These are phyloP conservation scores for Lepidochrysops patricia DNA, from an alignment of 2,888 invertebrate genomes.

Conservation along the genomic window DNA sequence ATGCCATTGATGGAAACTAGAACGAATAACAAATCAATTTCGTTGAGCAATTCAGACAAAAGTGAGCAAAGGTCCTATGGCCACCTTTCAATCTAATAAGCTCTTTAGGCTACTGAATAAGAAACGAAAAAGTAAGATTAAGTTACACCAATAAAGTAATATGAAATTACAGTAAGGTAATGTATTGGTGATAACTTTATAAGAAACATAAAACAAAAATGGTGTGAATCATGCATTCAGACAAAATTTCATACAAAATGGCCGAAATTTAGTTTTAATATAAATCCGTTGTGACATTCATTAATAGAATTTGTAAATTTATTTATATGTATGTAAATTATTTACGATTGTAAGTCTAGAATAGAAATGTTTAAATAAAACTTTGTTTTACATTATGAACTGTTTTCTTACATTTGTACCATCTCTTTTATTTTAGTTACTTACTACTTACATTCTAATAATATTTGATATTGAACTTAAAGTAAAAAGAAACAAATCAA, in stretches of 20 bases:
- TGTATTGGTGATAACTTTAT: background rate
- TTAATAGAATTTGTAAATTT: background rate
- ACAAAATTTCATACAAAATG: background rate
- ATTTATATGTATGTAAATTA: constrained; percentile 7
- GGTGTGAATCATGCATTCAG: background rate
- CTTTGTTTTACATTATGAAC: background rate
- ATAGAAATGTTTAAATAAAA: constrained; percentile 10
- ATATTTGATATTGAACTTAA: too few relatives aligned
- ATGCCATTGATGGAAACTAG: background rate
- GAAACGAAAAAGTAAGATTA: too few relatives aligned
- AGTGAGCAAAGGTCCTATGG: background rate
- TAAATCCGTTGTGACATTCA: background rate
- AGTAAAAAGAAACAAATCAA: background rate
- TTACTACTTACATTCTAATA: too few relatives aligned
- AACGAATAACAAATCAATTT: background rate
- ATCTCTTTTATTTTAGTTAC: too few relatives aligned
- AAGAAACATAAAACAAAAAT: background rate
- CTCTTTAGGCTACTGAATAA: background rate
- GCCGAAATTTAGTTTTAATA: background rate
- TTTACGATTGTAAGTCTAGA: constrained; percentile 13
- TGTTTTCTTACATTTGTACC: background rate
- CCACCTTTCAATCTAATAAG: background rate
- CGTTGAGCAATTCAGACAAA: background rate
- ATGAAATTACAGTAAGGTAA: too few relatives aligned
- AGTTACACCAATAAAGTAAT: too few relatives aligned